These are phyloP conservation scores for Brachypodius melanocephalos DNA, from an alignment of 2,113 vertebrate genomes.

Conservation along the genomic window DNA sequence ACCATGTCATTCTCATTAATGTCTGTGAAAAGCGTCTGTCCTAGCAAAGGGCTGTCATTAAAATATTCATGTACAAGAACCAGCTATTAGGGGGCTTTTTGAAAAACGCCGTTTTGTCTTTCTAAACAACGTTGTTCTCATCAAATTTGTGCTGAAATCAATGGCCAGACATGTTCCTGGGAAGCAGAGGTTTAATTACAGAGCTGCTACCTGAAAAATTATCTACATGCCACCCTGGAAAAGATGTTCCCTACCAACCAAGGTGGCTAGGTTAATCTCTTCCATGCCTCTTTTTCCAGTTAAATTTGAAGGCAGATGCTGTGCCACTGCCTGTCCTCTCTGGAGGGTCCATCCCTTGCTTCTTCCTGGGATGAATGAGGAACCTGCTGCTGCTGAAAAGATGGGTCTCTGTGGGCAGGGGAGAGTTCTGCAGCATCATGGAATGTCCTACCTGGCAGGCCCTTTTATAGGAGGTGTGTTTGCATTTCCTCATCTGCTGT, in stretches of 20 bases:
- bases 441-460: not conserved
- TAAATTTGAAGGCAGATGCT: not conserved
- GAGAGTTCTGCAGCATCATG: not conserved
- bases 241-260: not conserved
- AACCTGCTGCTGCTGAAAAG: not conserved
- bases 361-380: not conserved
- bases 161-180: not conserved
- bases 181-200: not conserved
- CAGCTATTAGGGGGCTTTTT: not conserved
- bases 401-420: not conserved
- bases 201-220: not conserved
- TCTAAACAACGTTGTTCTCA: not conserved
- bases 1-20: not conserved
- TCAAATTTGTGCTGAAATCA: not conserved
- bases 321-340: not conserved
- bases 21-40: not conserved
- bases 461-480: not conserved
- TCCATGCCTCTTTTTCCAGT: not conserved
- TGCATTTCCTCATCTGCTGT: not conserved
- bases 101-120: not conserved
- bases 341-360: not conserved
- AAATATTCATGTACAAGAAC: not conserved
- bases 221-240: not conserved
- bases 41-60: not conserved
- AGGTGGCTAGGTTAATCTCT: not conserved